Conservation (phyloP, 2,113 vertebrate genomes). For the Thymallus thymallus region DNA sequence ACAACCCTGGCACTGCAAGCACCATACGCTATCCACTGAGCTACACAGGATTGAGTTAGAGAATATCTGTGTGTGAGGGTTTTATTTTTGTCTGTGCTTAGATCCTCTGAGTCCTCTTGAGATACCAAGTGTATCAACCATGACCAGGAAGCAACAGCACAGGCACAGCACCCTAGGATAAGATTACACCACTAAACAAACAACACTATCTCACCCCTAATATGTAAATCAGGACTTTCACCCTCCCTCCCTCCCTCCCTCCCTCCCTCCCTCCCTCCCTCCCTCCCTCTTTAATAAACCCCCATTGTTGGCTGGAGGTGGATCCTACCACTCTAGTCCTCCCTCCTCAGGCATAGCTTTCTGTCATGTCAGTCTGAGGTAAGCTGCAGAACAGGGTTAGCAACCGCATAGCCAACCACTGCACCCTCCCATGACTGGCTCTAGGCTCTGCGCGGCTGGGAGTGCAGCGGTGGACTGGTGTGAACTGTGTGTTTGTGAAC, state of each 20-base stretch:
- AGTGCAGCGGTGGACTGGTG: no score
- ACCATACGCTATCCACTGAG: no score
- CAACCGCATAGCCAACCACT: neutral
- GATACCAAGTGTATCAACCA: constrained; percentile 14
- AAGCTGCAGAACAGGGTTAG: constrained; percentile 13
- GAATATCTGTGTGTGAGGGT: neutral
- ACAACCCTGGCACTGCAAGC: no score
- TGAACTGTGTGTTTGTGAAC: neutral
- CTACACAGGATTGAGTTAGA: no score
- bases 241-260: neutral
- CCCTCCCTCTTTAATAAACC: neutral
- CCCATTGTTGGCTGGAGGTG: constrained; percentile 2
- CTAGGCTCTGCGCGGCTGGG: no score
- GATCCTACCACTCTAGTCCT: neutral
- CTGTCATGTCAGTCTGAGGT: neutral
- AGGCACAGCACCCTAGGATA: constrained; percentile 18
- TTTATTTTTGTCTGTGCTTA: neutral
- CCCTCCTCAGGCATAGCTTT: constrained; percentile 6
- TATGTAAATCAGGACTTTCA: constrained; percentile 21
- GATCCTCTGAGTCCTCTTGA: neutral
- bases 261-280: neutral
- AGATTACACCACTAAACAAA: constrained; percentile 47
- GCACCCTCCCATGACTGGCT: neutral
- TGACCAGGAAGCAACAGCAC: constrained; percentile 25
- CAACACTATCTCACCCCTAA: constrained; percentile 37